Evolutionary conservation across 2,888 invertebrate genomes (phyloP), one percentile per base, ranked within the genome.

Genomic region (Venusia cambrica): DNA sequence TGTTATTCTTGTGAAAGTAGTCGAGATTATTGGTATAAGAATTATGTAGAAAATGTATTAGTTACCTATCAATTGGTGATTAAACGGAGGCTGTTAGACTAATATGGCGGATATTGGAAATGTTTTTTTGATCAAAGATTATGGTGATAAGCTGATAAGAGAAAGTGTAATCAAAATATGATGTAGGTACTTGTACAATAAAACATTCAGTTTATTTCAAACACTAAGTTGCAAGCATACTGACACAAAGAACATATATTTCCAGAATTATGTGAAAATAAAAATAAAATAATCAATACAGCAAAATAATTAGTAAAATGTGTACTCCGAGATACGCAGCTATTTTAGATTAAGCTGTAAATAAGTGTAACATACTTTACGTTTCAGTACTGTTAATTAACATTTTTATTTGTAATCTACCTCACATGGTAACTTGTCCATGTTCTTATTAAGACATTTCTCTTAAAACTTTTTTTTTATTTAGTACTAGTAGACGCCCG

Each of bases 341-440:
- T 37, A 38, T 30, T 25, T 32, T 42, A 44, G 14, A 9, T 17
- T 25, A 15, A 36, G 17, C 9, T 38, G 18, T 42, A 37, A 33
- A 38, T 38, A 33, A 13, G 5, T 26, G 6, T 16, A 17, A 21
- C 11, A 16, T 15, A 10, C 20, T 37, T 33, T 42, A 39, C 34
- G 26, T 46, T 40, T 28, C 32, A 48, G 35, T 29, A 50, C 40
- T 40, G 35, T 35, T 31, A 27, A 14, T 20, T 24, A 43, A 51
- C 8, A 51, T 52, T 45, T 48, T 48, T 44, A 47, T 48, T 51
- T 35, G 50, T 48, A 51, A 73, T 63, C 78, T 79, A 78, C 78
- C 78, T 79, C 78, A 79, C 57, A 39, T 50, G 45, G 60, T 48
- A 29, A 50, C 49, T 55, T 61, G 19, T 19, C 26, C 52, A 57